Evolutionary conservation across 1,140 invertebrate species (phyloP), one percentile per base, ranked within the genome.

Genomic region (Steinernema feltiae): DNA sequence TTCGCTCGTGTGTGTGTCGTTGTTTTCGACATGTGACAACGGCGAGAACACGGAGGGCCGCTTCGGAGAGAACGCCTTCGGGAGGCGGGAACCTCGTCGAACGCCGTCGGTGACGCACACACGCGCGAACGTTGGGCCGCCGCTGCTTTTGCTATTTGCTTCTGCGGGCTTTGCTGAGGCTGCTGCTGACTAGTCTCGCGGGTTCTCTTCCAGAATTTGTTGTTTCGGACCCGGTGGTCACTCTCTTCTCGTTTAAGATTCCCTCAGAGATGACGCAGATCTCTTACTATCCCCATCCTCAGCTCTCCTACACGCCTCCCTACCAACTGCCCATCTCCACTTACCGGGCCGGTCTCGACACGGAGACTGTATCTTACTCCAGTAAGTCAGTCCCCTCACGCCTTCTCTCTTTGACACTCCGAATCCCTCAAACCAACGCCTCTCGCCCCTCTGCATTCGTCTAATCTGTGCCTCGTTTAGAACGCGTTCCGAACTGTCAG

Each of bases 401-500:
- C 0, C 18, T 31, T 31, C 12, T 0, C 17, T 15, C 32, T 17
- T 74, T 48, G 30, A n/a, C 15, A 15, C 72, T 30, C 7, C 71
- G n/a, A 53, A 48, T 46, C 30, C 41, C 41, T 0, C 17, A 35
- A 73, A 73, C n/a, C n/a, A n/a, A 63, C 72, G 32, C 21, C 7
- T 18, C 53, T 29, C 15, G 15, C 70, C 30, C 53, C 53, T 63
- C 24, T 27, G 12, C 24, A 63, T n/a, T 27, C 12, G 2, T 27
- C 24, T 15, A 27, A 3, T 63, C 53, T 63, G n/a, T 41, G 18
- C 30, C 30, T 35, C 21, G 29, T 84, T 74, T 75, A 84, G 83
- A 84, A 79, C 80, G 88, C 32, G 88, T 88, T 72, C 88, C 88
- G 30, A 89, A 89, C 81, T 89, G 88, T 80, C 88, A 89, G 41